Conservation (phyloP, 2,797 vertebrate genomes). For the Enteromius paludinosus region DNA sequence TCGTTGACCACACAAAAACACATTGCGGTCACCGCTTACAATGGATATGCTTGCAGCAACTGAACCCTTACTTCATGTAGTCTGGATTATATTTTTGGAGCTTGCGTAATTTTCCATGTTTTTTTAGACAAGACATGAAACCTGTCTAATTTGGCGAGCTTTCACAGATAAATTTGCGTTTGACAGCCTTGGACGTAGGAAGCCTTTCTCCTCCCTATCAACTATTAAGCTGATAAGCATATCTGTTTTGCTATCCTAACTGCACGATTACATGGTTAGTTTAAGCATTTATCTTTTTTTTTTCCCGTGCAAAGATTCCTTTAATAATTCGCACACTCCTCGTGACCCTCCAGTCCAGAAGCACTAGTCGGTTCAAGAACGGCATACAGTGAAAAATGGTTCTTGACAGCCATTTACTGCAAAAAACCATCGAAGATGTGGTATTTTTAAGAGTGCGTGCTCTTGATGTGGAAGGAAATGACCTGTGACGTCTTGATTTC, state of each 20-base stretch:
- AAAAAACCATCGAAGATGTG: neutral
- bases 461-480: constrained; percentile 32
- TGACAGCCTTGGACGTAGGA: neutral
- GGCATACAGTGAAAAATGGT: neutral
- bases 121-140: neutral
- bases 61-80: neutral
- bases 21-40: constrained; percentile 11
- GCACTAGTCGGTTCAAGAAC: neutral
- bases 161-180: neutral
- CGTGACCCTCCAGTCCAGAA: neutral
- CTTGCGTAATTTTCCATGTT: neutral
- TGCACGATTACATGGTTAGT: constrained; percentile 1
- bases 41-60: neutral
- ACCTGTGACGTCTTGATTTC: neutral
- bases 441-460: neutral
- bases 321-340: neutral
- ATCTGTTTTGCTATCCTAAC: constrained; percentile 9
- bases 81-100: neutral
- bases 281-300: neutral
- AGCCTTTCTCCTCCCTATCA: neutral
- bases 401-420: neutral
- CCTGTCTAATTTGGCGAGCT: neutral
- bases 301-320: neutral
- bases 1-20: constrained; percentile 17
- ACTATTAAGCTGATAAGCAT: neutral